Conservation (phyloP, 2,797 vertebrate genomes). For the Epinephelus awoara region DNA sequence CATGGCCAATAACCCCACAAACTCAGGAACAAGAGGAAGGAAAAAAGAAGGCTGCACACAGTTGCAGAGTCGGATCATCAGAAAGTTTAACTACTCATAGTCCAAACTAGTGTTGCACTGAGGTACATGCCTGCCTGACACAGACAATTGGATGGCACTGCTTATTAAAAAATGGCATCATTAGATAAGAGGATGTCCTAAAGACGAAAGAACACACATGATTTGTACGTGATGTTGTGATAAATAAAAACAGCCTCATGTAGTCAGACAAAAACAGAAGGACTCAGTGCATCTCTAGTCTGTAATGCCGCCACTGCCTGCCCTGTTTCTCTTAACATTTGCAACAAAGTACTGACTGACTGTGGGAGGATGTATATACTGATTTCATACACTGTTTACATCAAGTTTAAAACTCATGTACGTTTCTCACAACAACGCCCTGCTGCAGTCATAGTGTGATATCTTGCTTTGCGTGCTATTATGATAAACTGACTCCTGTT, state of each 20-base stretch:
- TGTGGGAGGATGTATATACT: conserved; percentile 38
- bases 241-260: background rate
- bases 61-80: conserved; percentile 21
- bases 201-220: background rate
- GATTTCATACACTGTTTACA: conserved; percentile 70
- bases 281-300: conserved; percentile 47
- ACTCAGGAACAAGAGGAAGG: conserved; percentile 69
- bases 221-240: background rate
- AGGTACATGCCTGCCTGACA: conserved; percentile 4
- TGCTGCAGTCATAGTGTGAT: conserved; percentile 51
- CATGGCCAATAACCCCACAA: conserved; percentile 46
- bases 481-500: conserved; percentile 51
- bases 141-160: conserved; percentile 16
- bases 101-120: conserved; percentile 50
- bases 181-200: background rate
- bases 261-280: background rate
- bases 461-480: conserved; percentile 64
- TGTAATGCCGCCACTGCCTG: conserved; percentile 37
- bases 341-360: conserved; percentile 22
- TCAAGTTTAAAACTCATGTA: conserved; percentile 41
- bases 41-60: conserved; percentile 18
- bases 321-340: conserved; percentile 36
- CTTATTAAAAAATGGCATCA: background rate
- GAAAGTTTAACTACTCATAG: conserved; percentile 25
- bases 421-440: conserved; percentile 39